Base-by-base conservation (phyloP, 2,888 invertebrate genomes). In the Drosophila greeni region DNA sequence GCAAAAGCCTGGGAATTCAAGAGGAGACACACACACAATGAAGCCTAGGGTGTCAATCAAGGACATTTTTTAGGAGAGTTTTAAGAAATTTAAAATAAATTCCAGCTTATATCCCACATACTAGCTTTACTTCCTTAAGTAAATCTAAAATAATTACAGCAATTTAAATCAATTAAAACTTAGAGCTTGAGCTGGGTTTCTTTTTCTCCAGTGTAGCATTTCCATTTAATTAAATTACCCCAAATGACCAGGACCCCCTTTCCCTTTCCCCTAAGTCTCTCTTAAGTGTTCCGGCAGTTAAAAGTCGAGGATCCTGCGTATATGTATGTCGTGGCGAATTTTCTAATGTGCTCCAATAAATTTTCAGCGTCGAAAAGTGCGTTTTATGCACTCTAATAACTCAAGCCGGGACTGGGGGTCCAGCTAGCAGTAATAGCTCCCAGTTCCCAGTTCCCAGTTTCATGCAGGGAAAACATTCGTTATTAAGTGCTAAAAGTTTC, bases 371-470 rank as follows among this genome's bases (percentile, higher is more conserved):
- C 29, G 73, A 62, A 70, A 69, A 69, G 55, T 69, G 68, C 70
- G 70, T 70, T 70, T 70, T 70, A 70, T 70, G 70, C 70, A 64
- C 71, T 70, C 69, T 40, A 69, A 69, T 69, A 69, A 70, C 65
- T 69, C 69, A 69, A 40, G 55, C 12, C 52, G 8, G 26, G 26
- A 26, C 26, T 9, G 26, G 26, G n/a, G n/a, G n/a, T n/a, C n/a
- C n/a, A n/a, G n/a, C n/a, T n/a, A 16, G 31, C 9, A 20, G 39
- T 16, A n/a, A n/a, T n/a, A n/a, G n/a, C n/a, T n/a, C n/a, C n/a
- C n/a, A n/a, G n/a, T n/a, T n/a, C n/a, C n/a, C n/a, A n/a, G n/a
- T n/a, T n/a, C n/a, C n/a, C n/a, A n/a, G n/a, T n/a, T n/a, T n/a
- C 43, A 33, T 42, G 49, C 24, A 34, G 40, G 23, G 54, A 55